Evolutionary conservation across 2,888 invertebrate genomes (phyloP).

Genomic region (Limnephilus auricula): DNA sequence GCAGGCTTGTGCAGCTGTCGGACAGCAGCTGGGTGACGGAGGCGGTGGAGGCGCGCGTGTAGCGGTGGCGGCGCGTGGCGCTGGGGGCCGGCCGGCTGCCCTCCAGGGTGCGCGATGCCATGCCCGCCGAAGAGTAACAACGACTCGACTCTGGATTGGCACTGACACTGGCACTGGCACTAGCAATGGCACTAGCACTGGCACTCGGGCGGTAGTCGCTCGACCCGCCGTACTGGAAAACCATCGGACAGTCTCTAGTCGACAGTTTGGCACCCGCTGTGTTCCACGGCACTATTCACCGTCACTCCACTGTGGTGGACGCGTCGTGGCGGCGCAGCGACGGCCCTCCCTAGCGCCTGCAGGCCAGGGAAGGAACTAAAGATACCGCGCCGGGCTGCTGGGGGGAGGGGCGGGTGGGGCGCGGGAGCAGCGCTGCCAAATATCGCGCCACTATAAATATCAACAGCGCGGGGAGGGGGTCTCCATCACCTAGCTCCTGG

Average conservation of each 20-base stretch:
- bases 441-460: conserved; percentile 84
- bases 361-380: conserved; percentile 66
- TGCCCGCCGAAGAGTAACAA: conserved; percentile 70
- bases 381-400: conserved; percentile 66
- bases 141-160: conserved; percentile 12
- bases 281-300: conserved; percentile 48
- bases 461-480: conserved; percentile 67
- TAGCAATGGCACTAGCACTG: not conserved
- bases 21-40: conserved; percentile 92
- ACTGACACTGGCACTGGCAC: not conserved
- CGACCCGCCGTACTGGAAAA: conserved; percentile 37
- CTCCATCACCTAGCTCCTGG: conserved; percentile 38
- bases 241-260: conserved; percentile 73
- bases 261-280: conserved; percentile 73
- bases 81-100: conserved; percentile 69
- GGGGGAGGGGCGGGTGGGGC: conserved; percentile 68
- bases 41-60: conserved; percentile 86
- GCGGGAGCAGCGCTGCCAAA: conserved; percentile 81
- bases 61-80: conserved; percentile 81
- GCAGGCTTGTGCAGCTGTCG: conserved; percentile 91
- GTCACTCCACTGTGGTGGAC: conserved; percentile 60
- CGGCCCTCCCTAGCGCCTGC: conserved; percentile 66
- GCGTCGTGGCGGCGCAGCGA: conserved; percentile 53
- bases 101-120: conserved; percentile 71
- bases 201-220: conserved; percentile 41